These are phyloP conservation scores for Furcula furcula DNA, from an alignment of 2,888 invertebrate genomes.

Conservation along the genomic window DNA sequence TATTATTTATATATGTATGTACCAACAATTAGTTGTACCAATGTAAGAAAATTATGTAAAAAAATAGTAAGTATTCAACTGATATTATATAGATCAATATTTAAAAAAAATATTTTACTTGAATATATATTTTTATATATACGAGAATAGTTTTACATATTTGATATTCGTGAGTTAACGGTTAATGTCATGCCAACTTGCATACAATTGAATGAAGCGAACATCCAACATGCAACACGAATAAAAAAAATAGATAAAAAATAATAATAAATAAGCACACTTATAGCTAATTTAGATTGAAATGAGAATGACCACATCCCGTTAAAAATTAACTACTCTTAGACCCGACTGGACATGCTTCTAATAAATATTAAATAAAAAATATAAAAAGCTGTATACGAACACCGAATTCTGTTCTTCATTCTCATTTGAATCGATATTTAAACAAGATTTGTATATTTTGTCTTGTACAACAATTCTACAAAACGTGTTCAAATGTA, in stretches of 20 bases:
- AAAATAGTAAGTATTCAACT: too few species aligned
- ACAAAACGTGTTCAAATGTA: slow-evolving; percentile 9
- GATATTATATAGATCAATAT: slow-evolving; percentile 23
- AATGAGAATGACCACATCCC: slow-evolving; percentile 74
- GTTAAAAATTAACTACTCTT: slow-evolving; percentile 40
- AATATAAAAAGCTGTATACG: slow-evolving; percentile 29
- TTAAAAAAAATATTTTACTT: slow-evolving; percentile 18
- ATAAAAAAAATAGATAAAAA: slow-evolving; percentile 47
- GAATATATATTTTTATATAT: slow-evolving; percentile 17
- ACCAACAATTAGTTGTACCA: slow-evolving; percentile 8
- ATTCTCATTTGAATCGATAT: slow-evolving; percentile 77
- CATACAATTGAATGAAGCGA: slow-evolving; percentile 56
- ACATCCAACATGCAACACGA: slow-evolving; percentile 77
- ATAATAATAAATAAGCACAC: slow-evolving; percentile 40
- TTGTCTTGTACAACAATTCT: too few species aligned
- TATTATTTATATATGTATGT: background rate
- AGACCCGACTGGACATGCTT: slow-evolving; percentile 40
- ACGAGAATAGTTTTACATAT: slow-evolving; percentile 28
- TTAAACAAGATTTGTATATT: slow-evolving; percentile 50
- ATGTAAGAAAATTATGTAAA: too few species aligned
- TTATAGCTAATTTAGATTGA: slow-evolving; percentile 55
- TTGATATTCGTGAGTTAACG: slow-evolving; percentile 16
- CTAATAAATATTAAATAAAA: too few species aligned
- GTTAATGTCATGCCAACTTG: slow-evolving; percentile 68
- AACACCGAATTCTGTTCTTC: slow-evolving; percentile 26